Percentiles rank a stretch among this genome's conserved stretches.
Conservation (phyloP, 2,888 invertebrate species). For the Dromius quadrimaculatus region DNA sequence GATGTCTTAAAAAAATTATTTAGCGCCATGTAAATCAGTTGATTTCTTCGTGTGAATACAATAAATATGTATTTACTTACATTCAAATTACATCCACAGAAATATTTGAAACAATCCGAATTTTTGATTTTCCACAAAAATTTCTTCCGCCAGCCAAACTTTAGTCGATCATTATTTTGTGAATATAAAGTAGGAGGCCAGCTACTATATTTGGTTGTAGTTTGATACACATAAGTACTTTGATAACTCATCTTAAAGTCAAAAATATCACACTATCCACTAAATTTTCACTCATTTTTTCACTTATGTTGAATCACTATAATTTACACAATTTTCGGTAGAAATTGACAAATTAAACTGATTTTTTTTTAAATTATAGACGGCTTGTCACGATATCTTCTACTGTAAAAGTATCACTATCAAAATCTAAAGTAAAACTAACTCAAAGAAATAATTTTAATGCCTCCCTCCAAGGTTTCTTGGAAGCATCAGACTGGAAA, state of each 20-base stretch:
- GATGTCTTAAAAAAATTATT: no score
- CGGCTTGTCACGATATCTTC: no score
- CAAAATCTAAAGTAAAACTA: conserved; percentile 16
- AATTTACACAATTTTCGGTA: background rate
- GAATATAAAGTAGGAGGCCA: conserved; percentile 47
- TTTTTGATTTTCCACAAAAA: conserved; percentile 43
- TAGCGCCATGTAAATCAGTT: no score
- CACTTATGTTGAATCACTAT: background rate
- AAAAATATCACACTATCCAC: no score
- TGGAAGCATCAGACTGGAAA: conserved; percentile 28
- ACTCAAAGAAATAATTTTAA: conserved; percentile 28
- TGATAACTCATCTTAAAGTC: conserved; percentile 42
- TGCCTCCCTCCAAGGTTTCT: conserved; percentile 29
- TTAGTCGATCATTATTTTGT: conserved; percentile 23
- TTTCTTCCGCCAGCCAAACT: conserved; percentile 32
- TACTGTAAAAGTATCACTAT: background rate
- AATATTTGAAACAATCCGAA: conserved; percentile 33
- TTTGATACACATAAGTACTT: no score
- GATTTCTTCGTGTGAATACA: no score
- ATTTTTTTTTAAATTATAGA: no score
- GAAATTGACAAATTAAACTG: no score
- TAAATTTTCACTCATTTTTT: conserved; percentile 15
- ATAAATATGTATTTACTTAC: no score
- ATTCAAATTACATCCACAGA: conserved; percentile 27
- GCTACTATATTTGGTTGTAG: conserved; percentile 42